Evolutionary conservation across 2,797 vertebrate genomes (phyloP), one percentile per base, ranked within the genome.

Genomic region (Sorex maritimensis): DNA sequence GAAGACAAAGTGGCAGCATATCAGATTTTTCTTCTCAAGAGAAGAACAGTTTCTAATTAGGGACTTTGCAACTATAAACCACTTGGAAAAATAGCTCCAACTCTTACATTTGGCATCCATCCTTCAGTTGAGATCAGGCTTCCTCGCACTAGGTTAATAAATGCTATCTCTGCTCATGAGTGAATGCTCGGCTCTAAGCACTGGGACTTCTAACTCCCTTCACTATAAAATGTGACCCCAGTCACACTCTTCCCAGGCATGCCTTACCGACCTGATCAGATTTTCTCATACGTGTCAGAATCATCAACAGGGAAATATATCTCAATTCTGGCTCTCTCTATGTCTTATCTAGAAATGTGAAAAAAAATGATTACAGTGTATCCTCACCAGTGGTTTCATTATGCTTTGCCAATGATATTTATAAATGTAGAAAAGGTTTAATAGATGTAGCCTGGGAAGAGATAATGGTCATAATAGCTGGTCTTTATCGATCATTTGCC

Each of bases 41-140:
- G 49, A 69, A 94, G 44, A 95, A 72, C 61, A 78, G 21, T 94
- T 96, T 97, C 34, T 96, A 95, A 95, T 95, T 95, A 95, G 55
- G 49, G 61, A 55, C 63, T 96, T 93, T 88, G 71, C 46, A 94
- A 81, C 69, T 81, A 75, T 91, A 95, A 97, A 89, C 44, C 44
- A 78, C 52, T 95, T 94, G 85, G 73, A 73, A 94, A 91, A 82
- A 71, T 69, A 90, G 52, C 79, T 87, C 17, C 65, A 90, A 23
- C 24, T 82, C 73, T 44, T 72, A 91, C 10, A 75, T 90, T 92
- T 95, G 95, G 44, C 69, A 46, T 71, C 44, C 73, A 91, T 92
- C 86, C 95, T 81, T 89, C 65, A 15, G 12, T 23, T 86, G 67
- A 93, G 52, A 88, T 58, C 46, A 88, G 38, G 17, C 46, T 86